Conservation (phyloP, 2,113 vertebrate genomes). For the Aramus guarauna region DNA sequence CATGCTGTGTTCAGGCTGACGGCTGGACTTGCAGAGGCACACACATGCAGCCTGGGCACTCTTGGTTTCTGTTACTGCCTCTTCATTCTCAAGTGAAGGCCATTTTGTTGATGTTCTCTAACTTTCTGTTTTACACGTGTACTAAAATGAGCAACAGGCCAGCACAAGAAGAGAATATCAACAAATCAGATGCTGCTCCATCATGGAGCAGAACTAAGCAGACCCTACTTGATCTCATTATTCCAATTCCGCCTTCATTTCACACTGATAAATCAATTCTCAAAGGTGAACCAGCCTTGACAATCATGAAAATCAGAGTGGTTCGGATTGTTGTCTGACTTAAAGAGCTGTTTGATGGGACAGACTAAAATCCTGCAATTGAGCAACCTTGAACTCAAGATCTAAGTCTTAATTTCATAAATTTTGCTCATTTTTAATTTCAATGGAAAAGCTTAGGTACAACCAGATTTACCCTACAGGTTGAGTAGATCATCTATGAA, state of each 20-base stretch:
- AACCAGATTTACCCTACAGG: neutral
- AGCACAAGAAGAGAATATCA: neutral
- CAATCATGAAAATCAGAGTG: neutral
- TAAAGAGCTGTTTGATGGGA: neutral
- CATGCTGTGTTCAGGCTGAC: neutral
- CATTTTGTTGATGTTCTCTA: neutral
- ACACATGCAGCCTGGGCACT: fast-evolving
- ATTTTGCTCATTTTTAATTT: neutral
- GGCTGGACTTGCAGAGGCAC: neutral
- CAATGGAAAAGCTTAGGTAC: neutral
- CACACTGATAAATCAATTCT: neutral
- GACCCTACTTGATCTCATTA: neutral
- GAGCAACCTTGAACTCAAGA: neutral
- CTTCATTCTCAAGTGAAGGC: neutral
- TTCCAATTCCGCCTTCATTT: neutral
- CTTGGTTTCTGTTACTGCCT: neutral
- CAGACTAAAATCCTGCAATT: neutral
- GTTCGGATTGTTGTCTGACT: neutral
- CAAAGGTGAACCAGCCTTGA: neutral
- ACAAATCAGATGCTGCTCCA: neutral
- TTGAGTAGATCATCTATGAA: neutral
- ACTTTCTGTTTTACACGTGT: neutral
- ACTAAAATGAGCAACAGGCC: neutral
- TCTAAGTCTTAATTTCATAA: neutral
- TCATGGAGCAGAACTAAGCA: neutral